These are phyloP conservation scores for Neoitamus cyanurus DNA, from an alignment of 2,888 invertebrate species.

Conservation along the genomic window DNA sequence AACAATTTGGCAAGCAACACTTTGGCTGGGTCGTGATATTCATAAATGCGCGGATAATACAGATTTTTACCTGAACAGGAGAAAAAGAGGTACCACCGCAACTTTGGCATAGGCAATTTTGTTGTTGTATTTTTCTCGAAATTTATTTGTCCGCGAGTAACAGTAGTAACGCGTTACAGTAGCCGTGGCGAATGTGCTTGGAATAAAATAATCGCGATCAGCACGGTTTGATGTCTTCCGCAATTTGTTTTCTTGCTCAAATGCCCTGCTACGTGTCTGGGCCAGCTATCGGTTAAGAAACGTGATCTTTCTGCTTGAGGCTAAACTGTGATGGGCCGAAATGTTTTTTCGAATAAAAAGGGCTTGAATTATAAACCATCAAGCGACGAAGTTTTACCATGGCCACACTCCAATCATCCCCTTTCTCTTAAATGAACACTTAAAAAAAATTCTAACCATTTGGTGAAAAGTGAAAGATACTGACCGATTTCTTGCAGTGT, in stretches of 20 bases:
- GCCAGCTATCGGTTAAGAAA: neutral
- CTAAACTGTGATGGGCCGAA: neutral
- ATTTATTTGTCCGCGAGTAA: slow-evolving; percentile 28
- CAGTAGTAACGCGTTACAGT: slow-evolving; percentile 28
- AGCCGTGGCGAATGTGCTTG: slow-evolving; percentile 19
- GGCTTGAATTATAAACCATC: neutral
- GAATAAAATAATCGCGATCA: slow-evolving; percentile 33
- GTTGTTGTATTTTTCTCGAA: neutral
- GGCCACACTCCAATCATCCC: too few relatives aligned
- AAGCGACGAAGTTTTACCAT: too few relatives aligned
- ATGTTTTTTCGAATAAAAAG: neutral
- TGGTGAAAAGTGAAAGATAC: too few relatives aligned
- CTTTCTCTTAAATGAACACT: too few relatives aligned
- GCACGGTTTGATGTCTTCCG: slow-evolving; percentile 40
- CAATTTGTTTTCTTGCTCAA: slow-evolving; percentile 26
- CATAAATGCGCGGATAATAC: slow-evolving; percentile 27
- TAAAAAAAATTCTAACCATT: too few relatives aligned
- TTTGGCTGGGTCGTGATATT: slow-evolving; percentile 13
- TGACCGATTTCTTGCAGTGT: too few relatives aligned
- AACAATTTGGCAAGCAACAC: slow-evolving; percentile 20
- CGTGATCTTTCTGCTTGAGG: neutral
- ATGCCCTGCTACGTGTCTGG: neutral
- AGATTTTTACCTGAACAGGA: slow-evolving; percentile 32
- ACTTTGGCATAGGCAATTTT: neutral
- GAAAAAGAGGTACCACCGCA: neutral